Conservation (phyloP, 2,797 vertebrate genomes). For the Acipenser oxyrinchus region DNA sequence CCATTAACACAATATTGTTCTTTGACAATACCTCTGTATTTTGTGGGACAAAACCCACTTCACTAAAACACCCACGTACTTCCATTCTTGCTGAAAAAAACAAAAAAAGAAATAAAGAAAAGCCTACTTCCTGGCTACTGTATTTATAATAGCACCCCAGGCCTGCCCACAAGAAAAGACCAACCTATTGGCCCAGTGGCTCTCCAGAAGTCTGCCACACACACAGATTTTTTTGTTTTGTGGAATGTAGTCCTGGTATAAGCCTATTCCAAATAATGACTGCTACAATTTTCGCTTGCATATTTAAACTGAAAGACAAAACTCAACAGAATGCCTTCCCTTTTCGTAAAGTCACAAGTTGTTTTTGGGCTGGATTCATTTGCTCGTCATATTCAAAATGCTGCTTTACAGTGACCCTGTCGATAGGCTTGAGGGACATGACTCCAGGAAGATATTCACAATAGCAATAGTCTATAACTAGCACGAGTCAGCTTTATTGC, state of each 20-base stretch:
- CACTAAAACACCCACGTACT: conserved; percentile 15
- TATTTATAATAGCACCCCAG: conserved; percentile 6
- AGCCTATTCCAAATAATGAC: conserved; percentile 1
- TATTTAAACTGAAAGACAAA: conserved; percentile 5
- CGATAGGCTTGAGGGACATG: too few species aligned
- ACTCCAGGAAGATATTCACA: too few species aligned
- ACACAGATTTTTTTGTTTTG: conserved; percentile 5
- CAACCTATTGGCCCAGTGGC: conserved; percentile 12
- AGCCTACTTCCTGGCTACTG: conserved; percentile 14
- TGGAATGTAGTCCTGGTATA: neutral
- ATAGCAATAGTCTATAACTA: too few species aligned
- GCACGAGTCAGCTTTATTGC: too few species aligned
- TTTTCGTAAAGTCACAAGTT: neutral
- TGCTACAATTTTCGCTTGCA: neutral
- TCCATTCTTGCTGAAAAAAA: conserved; percentile 9
- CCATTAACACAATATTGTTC: conserved; percentile 33
- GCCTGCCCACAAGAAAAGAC: neutral
- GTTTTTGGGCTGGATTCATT: too few species aligned
- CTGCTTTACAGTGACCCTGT: neutral
- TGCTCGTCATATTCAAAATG: too few species aligned
- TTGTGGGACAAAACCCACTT: conserved; percentile 7
- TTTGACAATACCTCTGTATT: conserved; percentile 30
- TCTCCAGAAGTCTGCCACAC: conserved; percentile 11
- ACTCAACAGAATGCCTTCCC: neutral
- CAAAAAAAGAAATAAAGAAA: conserved; percentile 2